Percentiles rank a stretch among this genome's conserved stretches.
These are phyloP conservation scores for Scotopteryx bipunctaria DNA, from an alignment of 2,888 invertebrate species.

Conservation along the genomic window DNA sequence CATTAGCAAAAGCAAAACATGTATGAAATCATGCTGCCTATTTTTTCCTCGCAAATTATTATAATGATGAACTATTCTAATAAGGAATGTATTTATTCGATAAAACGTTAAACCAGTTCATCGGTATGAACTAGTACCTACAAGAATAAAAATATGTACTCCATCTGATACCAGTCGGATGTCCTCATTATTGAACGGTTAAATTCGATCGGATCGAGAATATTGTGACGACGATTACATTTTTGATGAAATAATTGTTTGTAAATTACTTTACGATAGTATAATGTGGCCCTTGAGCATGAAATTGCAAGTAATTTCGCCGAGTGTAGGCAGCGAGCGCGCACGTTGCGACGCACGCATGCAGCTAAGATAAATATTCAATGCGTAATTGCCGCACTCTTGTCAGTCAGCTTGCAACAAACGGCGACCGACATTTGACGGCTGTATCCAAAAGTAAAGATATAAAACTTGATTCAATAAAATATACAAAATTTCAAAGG, in stretches of 20 bases:
- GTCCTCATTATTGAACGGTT: conserved; percentile 17
- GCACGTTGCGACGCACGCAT: conserved; percentile 32
- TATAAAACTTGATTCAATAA: too few species aligned
- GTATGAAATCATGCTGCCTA: conserved; percentile 44
- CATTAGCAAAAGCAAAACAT: conserved; percentile 62
- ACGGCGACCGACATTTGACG: neutral
- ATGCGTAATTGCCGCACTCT: conserved; percentile 49
- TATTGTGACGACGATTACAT: conserved; percentile 50
- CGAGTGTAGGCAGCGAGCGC: conserved; percentile 42
- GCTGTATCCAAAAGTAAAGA: too few species aligned
- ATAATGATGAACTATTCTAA: conserved; percentile 40
- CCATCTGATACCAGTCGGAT: conserved; percentile 1
- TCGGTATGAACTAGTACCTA: too few species aligned
- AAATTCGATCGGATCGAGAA: conserved; percentile 35
- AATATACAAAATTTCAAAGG: too few species aligned
- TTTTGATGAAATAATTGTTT: conserved; percentile 70
- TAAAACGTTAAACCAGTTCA: conserved; percentile 1
- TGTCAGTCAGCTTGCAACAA: conserved; percentile 36
- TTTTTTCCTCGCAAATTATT: conserved; percentile 43
- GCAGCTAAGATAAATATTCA: conserved; percentile 57
- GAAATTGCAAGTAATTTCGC: conserved; percentile 71
- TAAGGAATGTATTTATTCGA: conserved; percentile 11
- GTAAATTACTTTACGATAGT: conserved; percentile 69
- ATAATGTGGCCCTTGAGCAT: conserved; percentile 62
- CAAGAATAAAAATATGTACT: conserved; percentile 6